Evolutionary conservation across 2,797 vertebrate species (phyloP), one percentile per base, ranked within the genome.

Genomic region (Betta splendens): DNA sequence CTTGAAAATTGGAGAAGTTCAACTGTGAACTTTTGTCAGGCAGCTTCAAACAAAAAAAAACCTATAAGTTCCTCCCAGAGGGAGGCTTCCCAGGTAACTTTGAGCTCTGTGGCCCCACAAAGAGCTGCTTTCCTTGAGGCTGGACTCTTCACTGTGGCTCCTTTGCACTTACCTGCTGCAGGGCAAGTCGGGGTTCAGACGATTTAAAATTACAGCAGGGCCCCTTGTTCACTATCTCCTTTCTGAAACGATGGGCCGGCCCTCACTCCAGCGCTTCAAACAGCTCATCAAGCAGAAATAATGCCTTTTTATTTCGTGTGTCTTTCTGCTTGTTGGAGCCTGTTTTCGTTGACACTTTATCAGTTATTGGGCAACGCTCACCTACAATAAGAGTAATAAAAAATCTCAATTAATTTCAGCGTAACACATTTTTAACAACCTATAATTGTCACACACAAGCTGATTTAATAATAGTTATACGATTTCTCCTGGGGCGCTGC

Each of bases 401-500:
- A 10, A 36, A n/a, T 32, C 11, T 25, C 18, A 26, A n/a, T 36
- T 1, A 21, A 0, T 23, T 43, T 23, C 33, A 56, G 21, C 5
- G 28, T 18, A 21, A 53, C 35, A 17, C 36, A 2, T 38, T n/a
- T 12, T 28, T 61, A 47, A 5, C 4, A 38, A 9, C 31, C 40
- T 52, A 42, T 47, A 53, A 43, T 11, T 22, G 25, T 2, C 28
- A 64, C 32, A 48, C 44, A 63, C 12, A 29, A 42, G 33, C 28
- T 36, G 25, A 29, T 53, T 50, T 66, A 9, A 50, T 37, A 23
- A 22, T 4, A 6, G 36, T 43, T 4, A 13, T 21, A 7, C 9
- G 28, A 46, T 69, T 33, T 59, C 52, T 74, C 40, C 23, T 10
- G 49, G 18, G 42, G 45, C n/a, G 13, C 37, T 23, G 31, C 17